Evolutionary conservation across 1,140 invertebrate genomes (phyloP).

Genomic region (Ganaspis sp.): DNA sequence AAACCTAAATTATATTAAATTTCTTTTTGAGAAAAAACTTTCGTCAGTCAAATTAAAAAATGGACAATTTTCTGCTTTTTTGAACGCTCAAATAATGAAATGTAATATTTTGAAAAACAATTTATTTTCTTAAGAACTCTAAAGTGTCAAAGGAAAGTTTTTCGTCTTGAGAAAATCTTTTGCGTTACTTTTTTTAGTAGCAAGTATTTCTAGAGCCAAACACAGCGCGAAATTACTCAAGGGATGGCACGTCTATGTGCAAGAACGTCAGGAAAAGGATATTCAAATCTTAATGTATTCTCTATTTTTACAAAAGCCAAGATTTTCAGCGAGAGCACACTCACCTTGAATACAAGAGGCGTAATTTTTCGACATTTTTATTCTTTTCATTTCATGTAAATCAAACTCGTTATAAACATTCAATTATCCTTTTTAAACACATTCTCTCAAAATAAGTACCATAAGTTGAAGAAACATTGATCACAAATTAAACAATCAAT

Average conservation of each 20-base stretch:
- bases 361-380: not conserved
- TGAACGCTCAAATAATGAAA: no score
- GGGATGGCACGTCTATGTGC: not conserved
- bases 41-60: no score
- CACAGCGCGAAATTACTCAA: slow-evolving; percentile 19
- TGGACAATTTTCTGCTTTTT: no score
- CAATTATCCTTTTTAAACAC: not conserved
- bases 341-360: not conserved
- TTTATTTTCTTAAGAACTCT: not conserved
- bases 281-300: slow-evolving; percentile 11
- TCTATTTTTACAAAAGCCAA: not conserved
- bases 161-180: not conserved
- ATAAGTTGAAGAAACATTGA: no score
- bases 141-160: not conserved
- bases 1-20: no score
- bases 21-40: no score
- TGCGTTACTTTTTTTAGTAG: not conserved
- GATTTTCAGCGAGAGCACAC: not conserved
- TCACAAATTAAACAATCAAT: no score
- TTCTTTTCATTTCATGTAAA: not conserved
- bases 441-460: no score
- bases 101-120: not conserved
- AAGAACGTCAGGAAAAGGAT: slow-evolving; percentile 2
- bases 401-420: not conserved
- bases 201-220: not conserved